phyloP scores from a whole-genome alignment of 2,888 invertebrate genomes.

The Dermolepida albohirtum region DNA sequence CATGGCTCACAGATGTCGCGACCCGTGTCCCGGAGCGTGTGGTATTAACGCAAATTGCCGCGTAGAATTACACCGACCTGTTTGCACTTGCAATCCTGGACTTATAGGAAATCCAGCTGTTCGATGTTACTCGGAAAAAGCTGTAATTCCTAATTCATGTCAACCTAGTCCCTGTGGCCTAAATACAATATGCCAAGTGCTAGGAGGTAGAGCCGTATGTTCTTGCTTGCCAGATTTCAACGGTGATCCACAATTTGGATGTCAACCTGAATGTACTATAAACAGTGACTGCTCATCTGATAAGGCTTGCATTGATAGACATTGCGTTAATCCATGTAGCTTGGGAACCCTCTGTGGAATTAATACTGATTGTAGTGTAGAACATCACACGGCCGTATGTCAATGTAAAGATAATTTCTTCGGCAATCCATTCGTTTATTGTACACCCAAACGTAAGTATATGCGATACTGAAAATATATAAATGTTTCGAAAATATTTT shows the following conservation, averaged over 20 bases:
- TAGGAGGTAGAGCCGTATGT: conserved; percentile 78
- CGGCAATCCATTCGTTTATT: conserved; percentile 85
- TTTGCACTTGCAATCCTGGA: conserved; percentile 80
- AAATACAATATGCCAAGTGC: conserved; percentile 82
- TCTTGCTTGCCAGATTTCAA: conserved; percentile 78
- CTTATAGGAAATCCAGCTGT: conserved; percentile 82
- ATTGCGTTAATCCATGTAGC: conserved; percentile 80
- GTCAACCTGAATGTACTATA: conserved; percentile 82
- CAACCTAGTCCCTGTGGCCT: conserved; percentile 80
- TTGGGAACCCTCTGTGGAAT: conserved; percentile 80
- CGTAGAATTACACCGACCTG: conserved; percentile 82
- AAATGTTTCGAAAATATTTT: conserved; percentile 24
- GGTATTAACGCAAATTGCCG: conserved; percentile 80
- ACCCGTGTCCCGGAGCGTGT: conserved; percentile 87
- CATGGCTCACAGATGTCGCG: conserved; percentile 82
- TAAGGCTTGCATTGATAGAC: conserved; percentile 80
- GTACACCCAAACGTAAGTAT: conserved; percentile 70
- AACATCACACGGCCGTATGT: conserved; percentile 87
- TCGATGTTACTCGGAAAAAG: conserved; percentile 73
- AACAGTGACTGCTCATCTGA: conserved; percentile 83
- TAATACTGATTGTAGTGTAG: conserved; percentile 82
- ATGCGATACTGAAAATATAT: conserved; percentile 5
- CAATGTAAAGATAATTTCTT: conserved; percentile 80
- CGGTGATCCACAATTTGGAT: conserved; percentile 84
- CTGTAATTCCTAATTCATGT: conserved; percentile 72